Percentiles rank a stretch among this genome's conserved stretches.
These are phyloP conservation scores for Unio delphinus DNA, from an alignment of 2,888 invertebrate species.

Conservation along the genomic window DNA sequence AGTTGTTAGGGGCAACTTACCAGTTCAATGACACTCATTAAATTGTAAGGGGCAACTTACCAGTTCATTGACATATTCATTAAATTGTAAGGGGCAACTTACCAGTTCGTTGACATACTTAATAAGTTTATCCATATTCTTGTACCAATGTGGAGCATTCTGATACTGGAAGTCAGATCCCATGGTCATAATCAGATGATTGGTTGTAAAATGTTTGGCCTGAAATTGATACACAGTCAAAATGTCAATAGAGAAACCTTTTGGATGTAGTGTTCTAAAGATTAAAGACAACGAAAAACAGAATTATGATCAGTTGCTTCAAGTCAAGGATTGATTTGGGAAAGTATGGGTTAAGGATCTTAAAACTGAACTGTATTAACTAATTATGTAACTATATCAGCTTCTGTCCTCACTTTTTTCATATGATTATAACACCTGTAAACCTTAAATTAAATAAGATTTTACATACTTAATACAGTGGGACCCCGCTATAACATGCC, in stretches of 20 bases:
- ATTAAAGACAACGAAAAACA: not conserved
- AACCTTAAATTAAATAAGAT: no score
- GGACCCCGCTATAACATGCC: no score
- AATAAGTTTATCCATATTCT: slow-evolving; percentile 89
- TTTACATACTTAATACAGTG: no score
- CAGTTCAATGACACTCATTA: not conserved
- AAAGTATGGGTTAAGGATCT: not conserved
- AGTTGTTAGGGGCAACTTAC: slow-evolving; percentile 14
- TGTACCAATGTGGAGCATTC: slow-evolving; percentile 85
- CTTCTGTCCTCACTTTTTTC: not conserved
- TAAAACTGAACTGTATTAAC: not conserved
- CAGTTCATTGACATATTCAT: not conserved
- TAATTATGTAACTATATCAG: not conserved
- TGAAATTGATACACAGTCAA: slow-evolving; percentile 67
- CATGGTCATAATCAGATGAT: slow-evolving; percentile 87
- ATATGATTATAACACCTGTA: not conserved
- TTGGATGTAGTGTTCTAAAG: not conserved
- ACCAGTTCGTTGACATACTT: slow-evolving; percentile 78
- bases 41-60: slow-evolving; percentile 16
- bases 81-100: slow-evolving; percentile 13
- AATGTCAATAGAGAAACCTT: no score
- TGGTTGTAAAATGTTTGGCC: slow-evolving; percentile 74
- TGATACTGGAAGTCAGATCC: slow-evolving; percentile 93
- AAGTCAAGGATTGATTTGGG: not conserved
- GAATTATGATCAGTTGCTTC: not conserved